Evolutionary conservation across 2,888 invertebrate genomes (phyloP).

Genomic region (Ctenicera cuprea): DNA sequence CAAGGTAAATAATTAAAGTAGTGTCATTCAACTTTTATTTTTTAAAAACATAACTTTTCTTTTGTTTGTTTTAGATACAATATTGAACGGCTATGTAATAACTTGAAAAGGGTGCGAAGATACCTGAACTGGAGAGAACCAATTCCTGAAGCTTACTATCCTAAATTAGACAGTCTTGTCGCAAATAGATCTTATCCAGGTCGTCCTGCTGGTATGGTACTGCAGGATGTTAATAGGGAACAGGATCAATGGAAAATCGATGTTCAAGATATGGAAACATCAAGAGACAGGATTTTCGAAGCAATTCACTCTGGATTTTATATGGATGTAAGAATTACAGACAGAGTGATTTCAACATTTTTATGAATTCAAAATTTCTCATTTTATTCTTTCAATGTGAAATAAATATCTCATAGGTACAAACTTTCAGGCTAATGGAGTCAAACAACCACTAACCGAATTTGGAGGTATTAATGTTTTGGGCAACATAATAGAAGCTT

Average conservation of each 20-base stretch:
- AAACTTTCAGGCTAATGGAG: slow-evolving; percentile 74
- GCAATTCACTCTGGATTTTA: slow-evolving; percentile 81
- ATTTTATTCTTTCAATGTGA: no score
- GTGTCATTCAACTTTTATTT: background rate
- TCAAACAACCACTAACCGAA: slow-evolving; percentile 77
- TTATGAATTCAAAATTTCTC: no score
- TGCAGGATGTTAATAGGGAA: slow-evolving; percentile 80
- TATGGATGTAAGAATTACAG: slow-evolving; percentile 72
- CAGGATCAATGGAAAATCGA: slow-evolving; percentile 80
- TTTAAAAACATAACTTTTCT: background rate
- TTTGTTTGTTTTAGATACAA: slow-evolving; percentile 77
- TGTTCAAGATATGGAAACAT: slow-evolving; percentile 80
- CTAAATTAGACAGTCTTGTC: slow-evolving; percentile 85
- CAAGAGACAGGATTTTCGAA: slow-evolving; percentile 82
- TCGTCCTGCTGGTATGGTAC: slow-evolving; percentile 74
- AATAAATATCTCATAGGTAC: no score
- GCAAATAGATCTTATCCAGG: slow-evolving; percentile 84
- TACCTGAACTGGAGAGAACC: slow-evolving; percentile 80
- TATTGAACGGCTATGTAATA: slow-evolving; percentile 83
- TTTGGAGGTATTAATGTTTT: slow-evolving; percentile 83
- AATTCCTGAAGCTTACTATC: slow-evolving; percentile 85
- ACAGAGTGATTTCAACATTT: background rate
- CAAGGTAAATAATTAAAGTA: slow-evolving; percentile 69
- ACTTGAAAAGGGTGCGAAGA: slow-evolving; percentile 77
- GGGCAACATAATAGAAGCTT: slow-evolving; percentile 87